Percentiles rank a stretch among this genome's conserved stretches.
Conservation (phyloP, 1,140 invertebrate genomes). For the Drosophila equinoxialis region DNA sequence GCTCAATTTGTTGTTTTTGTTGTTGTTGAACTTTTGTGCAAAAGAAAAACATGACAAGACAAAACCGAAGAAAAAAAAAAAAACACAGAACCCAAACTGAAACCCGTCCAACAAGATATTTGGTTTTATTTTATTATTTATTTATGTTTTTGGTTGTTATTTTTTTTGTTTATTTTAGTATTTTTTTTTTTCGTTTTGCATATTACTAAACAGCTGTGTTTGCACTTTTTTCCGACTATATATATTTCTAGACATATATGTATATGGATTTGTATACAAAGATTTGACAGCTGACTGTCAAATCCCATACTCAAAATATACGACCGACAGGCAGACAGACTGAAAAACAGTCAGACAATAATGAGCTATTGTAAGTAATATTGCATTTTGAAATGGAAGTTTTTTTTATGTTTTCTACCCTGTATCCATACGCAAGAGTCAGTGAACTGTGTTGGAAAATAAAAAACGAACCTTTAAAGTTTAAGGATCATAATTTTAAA, state of each 20-base stretch:
- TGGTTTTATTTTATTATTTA: slow-evolving; percentile 48
- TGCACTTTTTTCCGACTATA: slow-evolving; percentile 37
- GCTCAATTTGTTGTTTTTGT: slow-evolving; percentile 28
- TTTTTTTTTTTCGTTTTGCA: slow-evolving; percentile 9
- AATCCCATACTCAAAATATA: slow-evolving; percentile 11
- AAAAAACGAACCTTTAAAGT: no score
- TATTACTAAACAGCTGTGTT: slow-evolving; percentile 69
- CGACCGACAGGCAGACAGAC: not conserved
- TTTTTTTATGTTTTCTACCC: slow-evolving; percentile 15
- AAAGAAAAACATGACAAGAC: slow-evolving; percentile 41
- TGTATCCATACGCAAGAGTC: not conserved
- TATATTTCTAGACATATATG: slow-evolving; percentile 20
- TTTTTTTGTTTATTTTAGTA: no score
- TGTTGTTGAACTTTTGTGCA: slow-evolving; percentile 66
- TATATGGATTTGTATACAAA: slow-evolving; percentile 35
- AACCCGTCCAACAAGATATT: slow-evolving; percentile 69
- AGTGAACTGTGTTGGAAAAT: no score
- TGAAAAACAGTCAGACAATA: slow-evolving; percentile 48
- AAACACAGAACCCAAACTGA: slow-evolving; percentile 35
- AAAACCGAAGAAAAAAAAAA: slow-evolving; percentile 24
- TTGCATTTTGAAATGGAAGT: slow-evolving; percentile 61
- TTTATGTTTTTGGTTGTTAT: slow-evolving; percentile 11
- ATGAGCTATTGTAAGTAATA: slow-evolving; percentile 37
- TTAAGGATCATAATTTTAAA: no score
- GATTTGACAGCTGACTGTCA: slow-evolving; percentile 63